A percentile compares a stretch with the other conserved stretches of the same genome.
These are phyloP conservation scores for Acanthacorydalis orientalis DNA, from an alignment of 2,888 invertebrate species.

Conservation along the genomic window DNA sequence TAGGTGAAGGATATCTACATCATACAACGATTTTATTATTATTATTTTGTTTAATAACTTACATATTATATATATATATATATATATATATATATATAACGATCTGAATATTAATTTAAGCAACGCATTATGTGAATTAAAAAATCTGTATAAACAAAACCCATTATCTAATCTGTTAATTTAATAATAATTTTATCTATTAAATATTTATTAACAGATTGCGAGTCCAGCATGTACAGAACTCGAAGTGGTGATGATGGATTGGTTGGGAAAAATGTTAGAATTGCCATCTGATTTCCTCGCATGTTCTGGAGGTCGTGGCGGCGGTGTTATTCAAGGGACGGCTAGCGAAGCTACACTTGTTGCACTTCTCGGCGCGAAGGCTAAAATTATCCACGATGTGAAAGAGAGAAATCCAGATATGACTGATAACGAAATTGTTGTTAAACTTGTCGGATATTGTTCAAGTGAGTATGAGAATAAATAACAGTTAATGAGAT, in stretches of 20 bases:
- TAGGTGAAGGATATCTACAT: too few relatives aligned
- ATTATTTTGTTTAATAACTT: too few relatives aligned
- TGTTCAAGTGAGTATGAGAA: conserved; percentile 49
- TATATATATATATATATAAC: too few relatives aligned
- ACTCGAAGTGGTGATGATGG: conserved; percentile 84
- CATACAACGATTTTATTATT: too few relatives aligned
- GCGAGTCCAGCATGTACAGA: conserved; percentile 93
- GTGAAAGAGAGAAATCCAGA: conserved; percentile 56
- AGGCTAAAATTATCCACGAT: conserved; percentile 50
- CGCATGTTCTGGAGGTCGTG: conserved; percentile 66
- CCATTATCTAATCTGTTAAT: too few relatives aligned
- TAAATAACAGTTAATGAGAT: too few relatives aligned
- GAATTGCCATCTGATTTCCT: conserved; percentile 73
- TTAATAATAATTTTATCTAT: not conserved
- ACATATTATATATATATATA: too few relatives aligned
- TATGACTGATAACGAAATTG: conserved; percentile 53
- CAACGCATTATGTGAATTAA: too few relatives aligned
- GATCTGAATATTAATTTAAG: too few relatives aligned
- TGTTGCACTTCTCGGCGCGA: conserved; percentile 81
- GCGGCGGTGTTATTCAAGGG: conserved; percentile 82
- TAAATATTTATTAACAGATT: conserved; percentile 37
- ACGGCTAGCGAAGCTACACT: conserved; percentile 91
- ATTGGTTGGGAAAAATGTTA: conserved; percentile 91
- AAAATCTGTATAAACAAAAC: too few relatives aligned
- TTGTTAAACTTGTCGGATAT: conserved; percentile 72